Evolutionary conservation across 2,113 vertebrate genomes (phyloP), one percentile per base, ranked within the genome.

Genomic region (Callochromis pleurospilus): DNA sequence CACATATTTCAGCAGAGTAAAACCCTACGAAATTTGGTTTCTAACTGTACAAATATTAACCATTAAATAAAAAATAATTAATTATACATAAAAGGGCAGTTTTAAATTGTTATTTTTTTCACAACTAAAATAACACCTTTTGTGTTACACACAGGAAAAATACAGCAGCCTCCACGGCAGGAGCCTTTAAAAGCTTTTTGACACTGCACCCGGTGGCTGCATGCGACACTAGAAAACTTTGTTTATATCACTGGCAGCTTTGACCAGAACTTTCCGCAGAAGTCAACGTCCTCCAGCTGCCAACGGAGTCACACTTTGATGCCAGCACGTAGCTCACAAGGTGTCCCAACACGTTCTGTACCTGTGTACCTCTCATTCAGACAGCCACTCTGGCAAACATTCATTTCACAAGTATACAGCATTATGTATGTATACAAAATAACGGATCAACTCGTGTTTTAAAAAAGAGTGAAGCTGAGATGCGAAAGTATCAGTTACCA

Each of bases 151-250:
- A 53, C 24, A 84, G 4, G 4, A 70, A 26, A 80, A 53, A 73
- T 40, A 47, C 79, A 86, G 26, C 45, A 84, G 49, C 42, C 55
- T 24, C 31, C 55, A 82, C 56, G 14, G 29, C 42, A 84, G 9
- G 51, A 56, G 4, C 15, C 75, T 90, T 88, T 77, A 40, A 38
- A 60, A 19, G 10, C 33, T 26, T 19, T 45, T 83, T 11, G 13
- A 84, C 7, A 14, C 21, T 60, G 70, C 80, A 58, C 13, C 70
- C 79, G 14, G 21, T 26, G 60, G 36, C 47, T 21, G 45, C 58
- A 88, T 21, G 79, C 80, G 82, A 91, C 90, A 89, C 79, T 65
- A 86, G 68, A 91, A 88, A 92, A 87, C 80, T 87, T 29, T 85
- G 81, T 87, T 89, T 86, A 80, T 33, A 80, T 88, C 47, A 68